Evolutionary conservation across 2,113 vertebrate species (phyloP).

Genomic region (Lamprotornis superbus): DNA sequence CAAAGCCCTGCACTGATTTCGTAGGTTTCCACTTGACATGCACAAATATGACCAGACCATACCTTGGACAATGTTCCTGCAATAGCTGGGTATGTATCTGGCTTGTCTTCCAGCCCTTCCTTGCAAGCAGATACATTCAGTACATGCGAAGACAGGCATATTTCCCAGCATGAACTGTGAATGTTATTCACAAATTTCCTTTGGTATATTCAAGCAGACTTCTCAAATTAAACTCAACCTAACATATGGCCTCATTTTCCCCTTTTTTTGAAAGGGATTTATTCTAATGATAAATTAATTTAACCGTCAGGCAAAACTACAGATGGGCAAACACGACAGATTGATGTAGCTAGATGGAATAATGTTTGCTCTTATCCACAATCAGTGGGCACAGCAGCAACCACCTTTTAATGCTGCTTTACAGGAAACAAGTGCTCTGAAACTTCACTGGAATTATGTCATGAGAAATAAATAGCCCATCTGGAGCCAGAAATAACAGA

Average conservation of each 20-base stretch:
- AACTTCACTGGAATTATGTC: slow-evolving; percentile 3
- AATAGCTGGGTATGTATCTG: accelerated
- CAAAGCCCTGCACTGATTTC: background rate
- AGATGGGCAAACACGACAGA: background rate
- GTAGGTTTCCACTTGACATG: background rate
- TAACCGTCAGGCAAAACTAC: slow-evolving; percentile 10
- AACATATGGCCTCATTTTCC: background rate
- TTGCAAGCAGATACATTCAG: background rate
- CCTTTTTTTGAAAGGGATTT: background rate
- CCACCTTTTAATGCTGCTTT: slow-evolving; percentile 8
- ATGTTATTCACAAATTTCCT: background rate
- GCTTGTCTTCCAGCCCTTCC: background rate
- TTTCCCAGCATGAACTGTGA: background rate
- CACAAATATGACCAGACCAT: background rate
- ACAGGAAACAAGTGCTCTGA: background rate
- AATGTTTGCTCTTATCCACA: slow-evolving; percentile 20
- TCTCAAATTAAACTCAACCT: background rate
- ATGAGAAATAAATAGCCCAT: slow-evolving; percentile 31
- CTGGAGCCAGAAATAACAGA: background rate
- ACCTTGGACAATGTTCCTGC: background rate
- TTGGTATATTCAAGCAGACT: background rate
- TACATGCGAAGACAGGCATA: background rate
- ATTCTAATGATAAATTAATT: background rate
- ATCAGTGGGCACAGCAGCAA: background rate
- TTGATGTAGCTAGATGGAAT: slow-evolving; percentile 26